Evolutionary conservation across 2,888 invertebrate genomes (phyloP), one percentile per base, ranked within the genome.

Genomic region (Drosophila antonietae): DNA sequence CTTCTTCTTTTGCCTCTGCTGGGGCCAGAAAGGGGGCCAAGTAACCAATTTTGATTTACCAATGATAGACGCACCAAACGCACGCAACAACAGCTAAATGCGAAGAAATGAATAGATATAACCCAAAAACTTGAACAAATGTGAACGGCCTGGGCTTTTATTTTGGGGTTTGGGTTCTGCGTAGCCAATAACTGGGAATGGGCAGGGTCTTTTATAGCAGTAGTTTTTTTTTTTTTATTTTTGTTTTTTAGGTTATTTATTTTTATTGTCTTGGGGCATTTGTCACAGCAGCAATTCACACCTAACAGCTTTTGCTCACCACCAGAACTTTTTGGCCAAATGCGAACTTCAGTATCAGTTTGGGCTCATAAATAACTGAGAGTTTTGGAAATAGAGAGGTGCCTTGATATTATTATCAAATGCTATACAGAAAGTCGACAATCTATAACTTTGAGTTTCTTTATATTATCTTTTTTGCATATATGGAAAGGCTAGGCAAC

Each of bases 31-130:
- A 76, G 68, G 64, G 69, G 69, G 75, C 72, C 71, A 74, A 77
- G 79, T 67, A 51, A 67, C 78, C 80, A 80, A 86, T 80, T 51
- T 81, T 83, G 84, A 86, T 83, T 84, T 69, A 65, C 75, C 70
- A 55, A 56, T 80, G 80, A 83, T 83, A 83, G 77, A 83, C 83
- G 87, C 83, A 83, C 84, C 63, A 31, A 81, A 59, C 72, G 59
- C 83, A 83, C 83, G 87, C 83, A 83, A 86, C 73, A 66, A 33
- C 51, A 67, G 49, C 35, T 20, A 31, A 59, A 47, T 39, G 41
- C 28, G 55, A 61, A 43, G 6, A 62, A 28, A 37, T 35, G 14
- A 33, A 41, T 39, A 55, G 46, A 65, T 41, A 56, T 66, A 79
- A 60, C 44, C 73, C 63, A 65, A 82, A 65, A 82, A 80, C 44